Evolutionary conservation across 35 echinoderm and acorn worm species (phyloP).

Genomic region (Chiridota heheva): DNA sequence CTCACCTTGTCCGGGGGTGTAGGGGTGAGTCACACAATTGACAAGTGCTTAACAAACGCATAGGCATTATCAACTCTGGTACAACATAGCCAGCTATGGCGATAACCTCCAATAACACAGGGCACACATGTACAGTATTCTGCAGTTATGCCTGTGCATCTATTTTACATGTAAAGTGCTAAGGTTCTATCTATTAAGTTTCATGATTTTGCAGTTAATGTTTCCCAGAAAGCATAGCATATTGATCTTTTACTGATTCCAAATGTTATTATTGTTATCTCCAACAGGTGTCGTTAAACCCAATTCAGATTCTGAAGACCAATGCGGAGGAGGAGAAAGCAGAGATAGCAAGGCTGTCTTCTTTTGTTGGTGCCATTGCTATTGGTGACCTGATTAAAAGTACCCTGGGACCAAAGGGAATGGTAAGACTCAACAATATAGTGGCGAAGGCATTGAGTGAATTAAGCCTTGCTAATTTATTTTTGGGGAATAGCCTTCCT

Average conservation of each 20-base stretch:
- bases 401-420: slow-evolving; percentile 95
- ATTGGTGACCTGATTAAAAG: slow-evolving; percentile 93
- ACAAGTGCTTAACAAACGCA: no score
- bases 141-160: no score
- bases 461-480: no score
- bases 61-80: no score
- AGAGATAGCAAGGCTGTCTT: slow-evolving; percentile 81
- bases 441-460: no score
- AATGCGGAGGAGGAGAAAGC: slow-evolving; percentile 92
- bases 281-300: slow-evolving; percentile 68
- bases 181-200: not conserved
- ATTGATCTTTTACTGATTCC: not conserved
- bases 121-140: no score
- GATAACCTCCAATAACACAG: no score
- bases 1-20: no score
- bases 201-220: not conserved
- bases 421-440: slow-evolving; percentile 58
- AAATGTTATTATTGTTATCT: not conserved
- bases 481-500: no score
- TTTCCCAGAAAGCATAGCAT: not conserved
- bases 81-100: no score
- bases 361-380: slow-evolving; percentile 93
- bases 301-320: slow-evolving; percentile 72
- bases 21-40: no score
- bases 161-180: no score